Base-by-base conservation (phyloP, 2,888 invertebrate species). In the Halocaridina rubra region DNA sequence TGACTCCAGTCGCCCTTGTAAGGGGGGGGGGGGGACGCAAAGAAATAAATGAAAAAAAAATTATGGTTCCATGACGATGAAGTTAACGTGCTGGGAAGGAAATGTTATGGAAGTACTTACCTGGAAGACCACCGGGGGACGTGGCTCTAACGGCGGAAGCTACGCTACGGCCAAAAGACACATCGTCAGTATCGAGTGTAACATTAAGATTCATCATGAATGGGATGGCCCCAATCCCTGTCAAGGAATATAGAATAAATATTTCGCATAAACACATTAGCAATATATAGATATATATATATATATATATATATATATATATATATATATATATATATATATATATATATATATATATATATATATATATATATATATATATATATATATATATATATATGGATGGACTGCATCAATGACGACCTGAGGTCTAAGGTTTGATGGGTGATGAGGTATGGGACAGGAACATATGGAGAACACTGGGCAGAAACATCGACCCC, bases 181-280 rank as follows among this genome's bases (percentile, higher is more conserved):
- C 46, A 61, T 87, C 81, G 5, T 19, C 27, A 2, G 78, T 59
- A 78, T 85, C 81, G 13, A 84, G 71, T 30, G 84, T 87, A 3
- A 87, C 69, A 46, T 85, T 87, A 3, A 78, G 76, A 69, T 85
- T 84, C 78, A 79, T 81, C 87, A 87, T 85, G 87, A 79, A 85
- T 5, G 85, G 85, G n/a, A 84, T 77, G 67, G 81, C 85, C 22
- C 87, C 87, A 19, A 85, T 53, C 22, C 87, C 87, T 80, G 77
- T n/a, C 10, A 13, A 13, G 39, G 24, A 69, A 13, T 1, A 19
- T 32, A 7, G 13, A n/a, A n/a, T n/a, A n/a, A n/a, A n/a, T n/a
- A n/a, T n/a, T n/a, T 39, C 39, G 13, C 39, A 13, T 8, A 8
- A 39, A 7, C 39, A 7, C 7, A 39, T 39, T 39, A 8, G 53